Base-by-base conservation (phyloP, 2,797 vertebrate species). In the Podarcis lilfordi region DNA sequence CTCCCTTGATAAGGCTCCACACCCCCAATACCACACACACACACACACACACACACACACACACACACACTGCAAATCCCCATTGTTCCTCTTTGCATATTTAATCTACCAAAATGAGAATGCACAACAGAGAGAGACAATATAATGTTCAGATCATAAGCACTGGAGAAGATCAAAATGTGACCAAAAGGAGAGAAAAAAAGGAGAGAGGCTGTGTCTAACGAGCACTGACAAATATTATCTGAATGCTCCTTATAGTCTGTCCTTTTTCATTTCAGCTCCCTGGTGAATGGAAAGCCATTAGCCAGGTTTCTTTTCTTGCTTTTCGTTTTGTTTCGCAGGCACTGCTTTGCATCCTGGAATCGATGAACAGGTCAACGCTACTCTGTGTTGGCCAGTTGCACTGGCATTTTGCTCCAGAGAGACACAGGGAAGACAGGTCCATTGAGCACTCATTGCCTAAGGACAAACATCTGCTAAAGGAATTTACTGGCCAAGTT, bases 21-120 rank as follows among this genome's bases (percentile, higher is more conserved):
- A 0, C 35, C 91, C 82, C 45, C 23, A 8, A 64, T 55, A 21
- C 59, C 79, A 64, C 50, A 25, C 68, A 79, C 55, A 27, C 74
- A 83, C 29, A 55, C 45, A n/a, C 25, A 15, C 74, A 19, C 45
- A n/a, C n/a, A n/a, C n/a, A 27, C 74, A 83, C 29, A 29, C 25
- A 15, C 71, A 19, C 79, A 74, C 45, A 23, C 66, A 9, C 85
- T 66, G 37, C 88, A 95, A 95, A 95, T 92, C 88, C 82, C 77
- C 71, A 72, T 85, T 87, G 75, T 89, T 96, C 86, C 89, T 11
- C 92, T 88, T 94, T 95, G 94, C 94, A 96, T 96, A 95, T 95
- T 95, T 96, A 96, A 96, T 96, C 93, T 89, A 92, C 87, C 81
- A 87, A 89, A 92, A 94, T 95, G 94, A 95, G 92, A 94, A 92